Evolutionary conservation across 2,797 vertebrate species (phyloP).

Genomic region (Pseudotriccus pelzelni): DNA sequence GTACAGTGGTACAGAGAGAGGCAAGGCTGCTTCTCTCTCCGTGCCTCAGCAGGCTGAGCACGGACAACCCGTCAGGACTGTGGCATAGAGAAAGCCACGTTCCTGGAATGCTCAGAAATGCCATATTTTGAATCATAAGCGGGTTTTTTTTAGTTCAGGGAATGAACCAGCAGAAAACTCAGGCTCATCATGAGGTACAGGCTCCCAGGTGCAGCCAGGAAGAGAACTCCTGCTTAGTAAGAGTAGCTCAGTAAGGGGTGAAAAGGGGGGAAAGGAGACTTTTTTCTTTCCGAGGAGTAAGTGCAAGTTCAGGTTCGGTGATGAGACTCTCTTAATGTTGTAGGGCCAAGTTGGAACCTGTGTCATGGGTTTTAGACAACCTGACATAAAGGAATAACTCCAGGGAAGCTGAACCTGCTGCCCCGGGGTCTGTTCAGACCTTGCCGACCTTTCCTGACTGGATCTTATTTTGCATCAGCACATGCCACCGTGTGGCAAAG

Average conservation of each 20-base stretch:
- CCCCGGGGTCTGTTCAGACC: too few relatives aligned
- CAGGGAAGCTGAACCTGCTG: not conserved
- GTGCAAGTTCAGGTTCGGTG: fast-evolving
- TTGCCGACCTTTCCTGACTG: not conserved
- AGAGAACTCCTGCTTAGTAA: not conserved
- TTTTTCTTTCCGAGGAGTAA: not conserved
- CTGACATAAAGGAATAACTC: fast-evolving
- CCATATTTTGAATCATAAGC: fast-evolving
- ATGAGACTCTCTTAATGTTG: not conserved
- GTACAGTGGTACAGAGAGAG: not conserved
- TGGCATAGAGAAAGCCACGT: fast-evolving
- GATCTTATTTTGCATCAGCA: not conserved
- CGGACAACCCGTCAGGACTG: not conserved
- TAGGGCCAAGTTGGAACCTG: fast-evolving
- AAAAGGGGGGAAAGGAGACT: not conserved
- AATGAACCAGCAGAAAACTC: not conserved
- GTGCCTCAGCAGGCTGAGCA: not conserved
- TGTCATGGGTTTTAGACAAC: not conserved
- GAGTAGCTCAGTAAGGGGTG: not conserved
- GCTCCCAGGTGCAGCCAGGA: not conserved
- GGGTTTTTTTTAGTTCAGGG: not conserved
- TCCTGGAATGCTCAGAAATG: not conserved
- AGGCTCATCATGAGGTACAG: not conserved
- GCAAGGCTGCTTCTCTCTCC: not conserved
- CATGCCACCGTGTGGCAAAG: slow-evolving; percentile 24